These are phyloP conservation scores for Phylloscopus trochilus DNA, from an alignment of 2,113 vertebrate genomes.

Conservation along the genomic window DNA sequence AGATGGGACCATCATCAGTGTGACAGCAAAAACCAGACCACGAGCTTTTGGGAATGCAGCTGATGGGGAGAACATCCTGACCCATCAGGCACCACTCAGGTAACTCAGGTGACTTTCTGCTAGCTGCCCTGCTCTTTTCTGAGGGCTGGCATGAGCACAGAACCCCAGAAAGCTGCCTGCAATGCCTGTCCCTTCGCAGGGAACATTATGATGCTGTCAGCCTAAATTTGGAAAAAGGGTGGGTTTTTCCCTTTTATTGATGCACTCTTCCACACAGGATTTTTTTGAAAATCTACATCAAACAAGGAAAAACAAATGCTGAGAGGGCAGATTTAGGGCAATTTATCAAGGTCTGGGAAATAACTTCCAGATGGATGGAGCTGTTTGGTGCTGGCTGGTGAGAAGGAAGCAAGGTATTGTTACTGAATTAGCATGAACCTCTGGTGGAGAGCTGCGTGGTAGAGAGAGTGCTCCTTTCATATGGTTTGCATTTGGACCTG, in stretches of 20 bases:
- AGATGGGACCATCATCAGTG: not conserved
- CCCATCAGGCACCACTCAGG: not conserved
- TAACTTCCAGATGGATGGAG: slow-evolving; percentile 65
- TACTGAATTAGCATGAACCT: slow-evolving; percentile 68
- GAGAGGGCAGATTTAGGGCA: slow-evolving; percentile 63
- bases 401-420: slow-evolving; percentile 66
- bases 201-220: not conserved
- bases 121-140: not conserved
- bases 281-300: slow-evolving; percentile 69
- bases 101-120: not conserved
- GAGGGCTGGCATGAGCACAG: not conserved
- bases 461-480: slow-evolving; percentile 64
- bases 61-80: not conserved
- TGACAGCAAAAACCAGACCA: not conserved
- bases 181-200: not conserved
- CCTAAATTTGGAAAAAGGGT: not conserved
- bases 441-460: slow-evolving; percentile 42
- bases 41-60: not conserved
- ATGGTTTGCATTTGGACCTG: slow-evolving; percentile 68
- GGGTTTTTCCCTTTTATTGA: slow-evolving; percentile 47
- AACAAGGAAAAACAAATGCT: slow-evolving; percentile 74
- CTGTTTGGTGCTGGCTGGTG: slow-evolving; percentile 61
- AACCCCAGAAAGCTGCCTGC: not conserved
- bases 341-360: slow-evolving; percentile 70
- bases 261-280: slow-evolving; percentile 47